Evolutionary conservation across 2,888 invertebrate genomes (phyloP), one percentile per base, ranked within the genome.

Genomic region (Cephalotes varians): DNA sequence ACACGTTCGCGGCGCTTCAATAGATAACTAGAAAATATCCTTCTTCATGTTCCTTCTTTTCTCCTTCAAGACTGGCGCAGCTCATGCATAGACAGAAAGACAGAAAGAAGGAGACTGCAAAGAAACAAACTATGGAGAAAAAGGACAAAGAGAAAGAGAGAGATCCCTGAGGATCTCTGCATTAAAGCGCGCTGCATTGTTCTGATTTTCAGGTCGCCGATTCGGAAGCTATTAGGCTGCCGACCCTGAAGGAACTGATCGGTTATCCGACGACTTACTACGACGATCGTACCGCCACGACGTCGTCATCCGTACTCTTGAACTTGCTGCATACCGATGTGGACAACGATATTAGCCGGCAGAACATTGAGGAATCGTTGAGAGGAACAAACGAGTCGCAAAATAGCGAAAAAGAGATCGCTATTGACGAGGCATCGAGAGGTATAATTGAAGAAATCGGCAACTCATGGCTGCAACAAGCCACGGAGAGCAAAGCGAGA

Each of bases 181-280:
- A 76, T 74, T 69, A 87, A 88, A 87, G 86, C 76, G 76, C 82
- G 84, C 87, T 77, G 82, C 85, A 83, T 88, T 91, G 81, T 94
- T 93, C 91, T 93, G 90, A 93, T 94, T 94, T 94, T 92, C 94
- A 94, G 94, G 93, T 94, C 83, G 88, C 89, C 88, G 87, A 81
- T 86, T 85, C 87, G 90, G 90, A 91, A 89, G 79, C 85, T 81
- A 87, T 79, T 56, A 90, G 88, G 76, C 90, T 94, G 85, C 93
- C 94, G 77, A 94, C 93, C 72, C 91, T 94, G 83, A 94, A 92
- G 93, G 93, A 94, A 81, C 87, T 93, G 81, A 86, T 93, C 76
- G 91, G 91, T 87, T 88, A 83, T 85, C 85, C 85, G 65, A 88
- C 72, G 44, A 77, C 67, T 82, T 77, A 79, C 54, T 37, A 60